A percentile compares a stretch with the other conserved stretches of the same genome.
phyloP scores from a whole-genome alignment of 92 coral and sea anemone genomes.

The Bergia sp. region DNA sequence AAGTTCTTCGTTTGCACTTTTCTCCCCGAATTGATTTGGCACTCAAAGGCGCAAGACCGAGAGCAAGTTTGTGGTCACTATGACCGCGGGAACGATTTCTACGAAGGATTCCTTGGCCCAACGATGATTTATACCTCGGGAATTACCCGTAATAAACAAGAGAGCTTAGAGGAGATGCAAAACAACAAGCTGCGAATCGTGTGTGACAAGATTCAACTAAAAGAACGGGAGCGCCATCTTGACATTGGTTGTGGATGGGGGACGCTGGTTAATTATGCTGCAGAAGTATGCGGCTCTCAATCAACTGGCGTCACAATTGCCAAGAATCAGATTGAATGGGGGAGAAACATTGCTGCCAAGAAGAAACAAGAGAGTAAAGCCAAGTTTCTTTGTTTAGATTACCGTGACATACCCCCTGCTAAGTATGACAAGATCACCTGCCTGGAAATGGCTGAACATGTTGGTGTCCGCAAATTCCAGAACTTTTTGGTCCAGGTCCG shows the following conservation, averaged over 20 bases:
- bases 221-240: conserved; percentile 82
- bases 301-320: conserved; percentile 92
- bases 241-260: conserved; percentile 99
- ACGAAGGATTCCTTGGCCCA: conserved; percentile 93
- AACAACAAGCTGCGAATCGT: conserved; percentile 78
- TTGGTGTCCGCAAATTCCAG: conserved; percentile 93
- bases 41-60: conserved; percentile 90
- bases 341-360: conserved; percentile 60
- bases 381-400: conserved; percentile 88
- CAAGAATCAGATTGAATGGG: conserved; percentile 92
- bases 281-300: conserved; percentile 76
- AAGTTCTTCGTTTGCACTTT: conserved; percentile 81
- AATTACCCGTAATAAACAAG: conserved; percentile 67
- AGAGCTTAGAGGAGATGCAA: conserved; percentile 88
- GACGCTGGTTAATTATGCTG: conserved; percentile 91
- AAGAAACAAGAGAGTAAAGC: conserved; percentile 63
- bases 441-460: conserved; percentile 99
- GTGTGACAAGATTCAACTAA: conserved; percentile 91
- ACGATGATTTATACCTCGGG: conserved; percentile 97
- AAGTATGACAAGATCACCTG: conserved; percentile 94
- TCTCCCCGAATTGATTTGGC: conserved; percentile 89
- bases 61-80: conserved; percentile 98
- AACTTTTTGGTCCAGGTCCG: conserved; percentile 88
- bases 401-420: conserved; percentile 85
- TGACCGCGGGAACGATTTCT: conserved; percentile 97